Evolutionary conservation across 2,888 invertebrate genomes (phyloP), one percentile per base, ranked within the genome.

Genomic region (Parnassius smintheus): DNA sequence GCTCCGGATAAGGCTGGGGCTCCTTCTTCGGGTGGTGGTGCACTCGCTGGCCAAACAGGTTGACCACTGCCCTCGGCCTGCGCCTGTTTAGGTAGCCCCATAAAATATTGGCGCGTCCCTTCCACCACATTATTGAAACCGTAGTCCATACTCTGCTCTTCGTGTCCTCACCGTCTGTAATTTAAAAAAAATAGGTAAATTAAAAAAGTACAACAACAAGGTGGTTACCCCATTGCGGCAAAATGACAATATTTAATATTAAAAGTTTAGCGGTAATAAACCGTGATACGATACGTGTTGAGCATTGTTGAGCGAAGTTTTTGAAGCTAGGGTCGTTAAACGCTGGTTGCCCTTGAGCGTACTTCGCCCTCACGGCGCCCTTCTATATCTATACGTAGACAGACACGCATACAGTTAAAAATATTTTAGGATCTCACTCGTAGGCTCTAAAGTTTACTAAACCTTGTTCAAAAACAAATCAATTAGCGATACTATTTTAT

Each of bases 51-150:
- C 89, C 89, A 90, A 70, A 81, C 77, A 22, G 82, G 73, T 71
- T 87, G 88, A 49, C 84, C 85, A 76, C 82, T 74, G 72, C 84
- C 76, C 72, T 86, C 81, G 59, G 83, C 79, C 74, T 85, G 86
- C 69, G 85, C 87, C 77, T 91, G 91, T 78, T 93, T 93, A 70
- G 96, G 96, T 83, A 96, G 91, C 82, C 96, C 96, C 93, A 96
- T 95, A 88, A 96, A 96, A 91, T 95, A 96, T 93, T 95, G 95
- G 84, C 96, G 95, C 84, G 95, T 95, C 89, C 95, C 95, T 94
- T 96, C 95, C 94, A 96, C 92, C 91, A 95, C 95, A 94, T 95
- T 96, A 90, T 94, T 95, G 92, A 89, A 85, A 90, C 94, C 93
- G 88, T 94, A 94, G 93, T 95, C 95, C 95, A 95, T 95, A 93